Evolutionary conservation across 2,888 invertebrate genomes (phyloP), one percentile per base, ranked within the genome.

Genomic region (Lepas anatifera): DNA sequence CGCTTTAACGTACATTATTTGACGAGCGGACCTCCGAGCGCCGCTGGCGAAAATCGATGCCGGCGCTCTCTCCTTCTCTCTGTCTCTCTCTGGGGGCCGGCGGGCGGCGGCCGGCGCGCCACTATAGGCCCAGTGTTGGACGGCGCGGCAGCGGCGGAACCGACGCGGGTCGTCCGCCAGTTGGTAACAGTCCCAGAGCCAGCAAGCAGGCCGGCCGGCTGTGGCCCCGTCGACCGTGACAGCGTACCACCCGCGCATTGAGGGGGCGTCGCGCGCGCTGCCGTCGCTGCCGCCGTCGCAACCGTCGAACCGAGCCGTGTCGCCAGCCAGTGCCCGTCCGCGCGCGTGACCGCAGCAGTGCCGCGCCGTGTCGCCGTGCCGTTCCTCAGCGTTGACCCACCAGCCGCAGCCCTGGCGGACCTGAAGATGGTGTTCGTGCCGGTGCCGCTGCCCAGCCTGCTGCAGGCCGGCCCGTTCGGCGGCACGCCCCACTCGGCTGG

Each of bases 371-470:
- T 4, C 16, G 29, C 25, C 29, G 27, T 3, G 52, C 52, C 52
- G 29, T 11, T n/a, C 52, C 27, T 11, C 52, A 46, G 46, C 11
- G n/a, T 22, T 22, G 11, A 10, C 58, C 58, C 32, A 27, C 58
- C 35, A 58, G 35, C 58, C 35, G 58, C 58, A 58, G 58, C 58
- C 58, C 58, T 58, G 58, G 58, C 58, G 35, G 58, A 58, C 58
- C 58, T 58, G 18, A 58, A 58, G 58, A 58, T 58, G 58, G 58
- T 58, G 58, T 58, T 58, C 22, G 58, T 58, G 18, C 58, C 58
- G 18, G 35, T 58, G 32, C 58, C 58, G 18, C 58, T 58, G 58
- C 58, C 58, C 32, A 58, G 58, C 35, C 58, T 58, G 58, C 35
- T 58, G 58, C n/a, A n/a, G n/a, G 58, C 25, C 8, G 58, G 58